A percentile compares a stretch with the other conserved stretches of the same genome.
phyloP scores from a whole-genome alignment of 2,113 vertebrate genomes.

The Pleuronectes platessa region DNA sequence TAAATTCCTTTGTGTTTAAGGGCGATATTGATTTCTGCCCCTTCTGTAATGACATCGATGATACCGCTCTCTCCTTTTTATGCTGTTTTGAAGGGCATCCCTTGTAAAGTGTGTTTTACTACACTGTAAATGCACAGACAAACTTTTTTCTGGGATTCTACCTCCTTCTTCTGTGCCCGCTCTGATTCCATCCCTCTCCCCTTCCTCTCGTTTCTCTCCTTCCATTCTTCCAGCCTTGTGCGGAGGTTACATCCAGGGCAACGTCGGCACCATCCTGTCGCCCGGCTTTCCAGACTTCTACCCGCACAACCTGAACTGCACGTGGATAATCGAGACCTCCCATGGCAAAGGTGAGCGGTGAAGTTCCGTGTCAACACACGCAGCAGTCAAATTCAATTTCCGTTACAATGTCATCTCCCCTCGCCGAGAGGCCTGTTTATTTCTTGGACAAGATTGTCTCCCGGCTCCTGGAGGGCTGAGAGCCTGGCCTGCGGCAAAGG shows the following conservation, averaged over 20 bases:
- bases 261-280: constrained; percentile 93
- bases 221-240: constrained; percentile 85
- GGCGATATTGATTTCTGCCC: constrained; percentile 72
- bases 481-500: constrained; percentile 54
- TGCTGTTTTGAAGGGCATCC: constrained; percentile 67
- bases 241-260: constrained; percentile 95
- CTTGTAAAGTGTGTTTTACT: constrained; percentile 58
- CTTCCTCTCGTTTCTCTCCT: constrained; percentile 14
- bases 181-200: constrained; percentile 11
- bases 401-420: constrained; percentile 55
- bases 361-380: constrained; percentile 53
- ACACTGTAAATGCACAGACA: constrained; percentile 48
- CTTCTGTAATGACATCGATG: constrained; percentile 63
- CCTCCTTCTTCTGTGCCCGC: constrained; percentile 13
- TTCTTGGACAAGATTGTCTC: constrained; percentile 50
- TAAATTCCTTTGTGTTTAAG: constrained; percentile 70
- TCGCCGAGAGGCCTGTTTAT: constrained; percentile 56
- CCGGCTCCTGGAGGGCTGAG: constrained; percentile 46
- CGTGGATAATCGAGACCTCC: constrained; percentile 96
- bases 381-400: constrained; percentile 67
- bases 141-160: constrained; percentile 41
- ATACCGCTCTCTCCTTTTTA: constrained; percentile 59
- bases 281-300: constrained; percentile 99
- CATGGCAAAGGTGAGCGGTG: constrained; percentile 93
- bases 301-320: constrained; percentile 98